A percentile compares a stretch with the other conserved stretches of the same genome.
Conservation (phyloP, 2,113 vertebrate genomes). For the Argyrosomus japonicus region DNA sequence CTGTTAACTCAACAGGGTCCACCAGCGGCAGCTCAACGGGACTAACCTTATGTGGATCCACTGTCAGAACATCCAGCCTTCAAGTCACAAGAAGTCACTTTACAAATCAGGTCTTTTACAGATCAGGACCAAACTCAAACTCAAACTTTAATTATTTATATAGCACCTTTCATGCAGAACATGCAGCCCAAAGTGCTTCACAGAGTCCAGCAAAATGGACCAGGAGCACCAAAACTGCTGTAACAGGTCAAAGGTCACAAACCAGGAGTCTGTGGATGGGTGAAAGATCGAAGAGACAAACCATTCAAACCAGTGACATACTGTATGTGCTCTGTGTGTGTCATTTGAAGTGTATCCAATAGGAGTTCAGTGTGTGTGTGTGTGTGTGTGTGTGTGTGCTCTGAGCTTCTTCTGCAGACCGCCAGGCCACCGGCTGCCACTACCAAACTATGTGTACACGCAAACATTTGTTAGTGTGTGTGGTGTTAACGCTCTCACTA, state of each 20-base stretch:
- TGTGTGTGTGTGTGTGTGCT: not conserved
- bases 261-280: not conserved
- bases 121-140: too few species aligned
- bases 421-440: slow-evolving; percentile 1
- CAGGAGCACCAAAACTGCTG: not conserved
- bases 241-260: not conserved
- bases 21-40: too few species aligned
- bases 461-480: slow-evolving; percentile 32
- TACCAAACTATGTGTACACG: slow-evolving; percentile 2
- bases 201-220: too few species aligned
- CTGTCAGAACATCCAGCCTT: too few species aligned
- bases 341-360: not conserved
- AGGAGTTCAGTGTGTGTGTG: slow-evolving; percentile 2
- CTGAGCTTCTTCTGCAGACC: not conserved
- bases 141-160: too few species aligned
- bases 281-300: not conserved
- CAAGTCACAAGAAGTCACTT: too few species aligned
- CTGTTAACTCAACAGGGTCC: too few species aligned
- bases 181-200: too few species aligned
- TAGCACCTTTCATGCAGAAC: too few species aligned
- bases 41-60: too few species aligned
- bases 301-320: not conserved
- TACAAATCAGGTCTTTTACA: too few species aligned
- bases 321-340: not conserved
- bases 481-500: slow-evolving; percentile 7